Conservation (phyloP, 2,797 vertebrate genomes). For the Lophotriccus pileatus region DNA sequence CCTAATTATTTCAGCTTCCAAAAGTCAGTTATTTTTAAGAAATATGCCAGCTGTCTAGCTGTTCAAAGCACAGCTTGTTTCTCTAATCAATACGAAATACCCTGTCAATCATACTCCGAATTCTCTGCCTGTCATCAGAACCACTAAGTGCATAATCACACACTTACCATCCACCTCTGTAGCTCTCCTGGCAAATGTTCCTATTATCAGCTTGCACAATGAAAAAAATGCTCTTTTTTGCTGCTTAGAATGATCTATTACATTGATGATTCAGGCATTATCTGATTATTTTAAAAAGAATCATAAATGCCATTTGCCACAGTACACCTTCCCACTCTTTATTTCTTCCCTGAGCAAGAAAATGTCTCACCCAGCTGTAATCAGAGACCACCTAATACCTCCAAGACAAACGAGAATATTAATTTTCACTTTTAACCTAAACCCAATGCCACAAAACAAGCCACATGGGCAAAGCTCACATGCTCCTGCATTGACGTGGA, state of each 20-base stretch:
- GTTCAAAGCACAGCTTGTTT: background rate
- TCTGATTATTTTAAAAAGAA: background rate
- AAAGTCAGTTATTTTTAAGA: background rate
- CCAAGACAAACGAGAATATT: background rate
- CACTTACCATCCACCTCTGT: background rate
- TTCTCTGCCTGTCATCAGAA: background rate
- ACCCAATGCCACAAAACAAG: background rate
- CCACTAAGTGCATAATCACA: background rate
- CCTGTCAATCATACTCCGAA: background rate
- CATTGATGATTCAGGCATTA: background rate
- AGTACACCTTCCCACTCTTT: background rate
- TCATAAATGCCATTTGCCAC: background rate
- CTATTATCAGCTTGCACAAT: background rate
- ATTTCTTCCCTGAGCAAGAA: background rate
- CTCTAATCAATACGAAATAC: background rate
- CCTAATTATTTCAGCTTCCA: background rate
- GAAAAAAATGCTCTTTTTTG: background rate
- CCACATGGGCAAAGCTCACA: rapidly evolving
- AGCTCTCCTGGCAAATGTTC: background rate
- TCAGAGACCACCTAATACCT: background rate
- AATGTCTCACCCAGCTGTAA: background rate
- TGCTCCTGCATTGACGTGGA: rapidly evolving
- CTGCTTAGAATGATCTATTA: background rate
- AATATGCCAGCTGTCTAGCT: background rate
- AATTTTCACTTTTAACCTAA: background rate